A percentile compares a stretch with the other conserved stretches of the same genome.
These are phyloP conservation scores for Centropus bengalensis DNA, from an alignment of 2,113 vertebrate genomes.

Conservation along the genomic window DNA sequence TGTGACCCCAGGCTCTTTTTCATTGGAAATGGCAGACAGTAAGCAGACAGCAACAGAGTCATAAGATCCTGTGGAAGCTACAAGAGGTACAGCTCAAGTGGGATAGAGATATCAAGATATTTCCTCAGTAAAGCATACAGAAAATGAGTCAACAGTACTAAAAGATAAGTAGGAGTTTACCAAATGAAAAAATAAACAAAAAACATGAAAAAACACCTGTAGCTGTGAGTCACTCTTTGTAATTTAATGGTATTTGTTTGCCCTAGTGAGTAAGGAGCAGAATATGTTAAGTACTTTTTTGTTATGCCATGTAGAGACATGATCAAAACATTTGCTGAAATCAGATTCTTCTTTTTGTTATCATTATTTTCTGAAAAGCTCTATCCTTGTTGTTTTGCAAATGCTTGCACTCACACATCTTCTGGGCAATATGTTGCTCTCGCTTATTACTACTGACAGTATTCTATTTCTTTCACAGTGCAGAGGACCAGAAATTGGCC, in stretches of 20 bases:
- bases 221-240: background rate
- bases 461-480: background rate
- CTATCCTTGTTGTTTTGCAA: background rate
- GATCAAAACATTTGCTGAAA: conserved; percentile 31
- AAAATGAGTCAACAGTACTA: background rate
- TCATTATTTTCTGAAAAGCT: background rate
- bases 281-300: background rate
- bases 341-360: background rate
- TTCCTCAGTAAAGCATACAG: background rate
- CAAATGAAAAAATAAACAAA: background rate
- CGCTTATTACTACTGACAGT: background rate
- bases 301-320: background rate
- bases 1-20: background rate
- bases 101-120: background rate
- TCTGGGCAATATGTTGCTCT: background rate
- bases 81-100: background rate
- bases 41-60: background rate
- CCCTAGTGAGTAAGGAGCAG: background rate
- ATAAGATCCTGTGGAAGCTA: background rate
- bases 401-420: background rate
- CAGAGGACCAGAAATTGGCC: background rate
- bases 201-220: background rate
- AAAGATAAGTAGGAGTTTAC: background rate
- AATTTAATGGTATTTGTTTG: background rate
- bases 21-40: background rate